Evolutionary conservation across 2,888 invertebrate genomes (phyloP).

Genomic region (Dorcus hopei): DNA sequence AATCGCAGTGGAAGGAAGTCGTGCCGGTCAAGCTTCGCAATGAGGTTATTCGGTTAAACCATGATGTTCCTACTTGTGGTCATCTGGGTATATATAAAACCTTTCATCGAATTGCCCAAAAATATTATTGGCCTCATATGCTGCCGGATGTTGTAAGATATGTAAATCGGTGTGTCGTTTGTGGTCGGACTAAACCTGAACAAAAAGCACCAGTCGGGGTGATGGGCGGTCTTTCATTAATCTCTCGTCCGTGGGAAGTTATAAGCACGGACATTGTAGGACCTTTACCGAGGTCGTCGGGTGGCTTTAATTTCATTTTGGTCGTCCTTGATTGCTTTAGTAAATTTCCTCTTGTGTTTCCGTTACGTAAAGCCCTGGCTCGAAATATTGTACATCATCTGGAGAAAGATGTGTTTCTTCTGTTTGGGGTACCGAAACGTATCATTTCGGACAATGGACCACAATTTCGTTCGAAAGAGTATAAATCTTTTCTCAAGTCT

Average conservation of each 20-base stretch:
- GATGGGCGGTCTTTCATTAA: constrained; percentile 10
- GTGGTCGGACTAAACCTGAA: constrained; percentile 23
- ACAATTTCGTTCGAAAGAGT: constrained; percentile 25
- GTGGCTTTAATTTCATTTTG: constrained; percentile 13
- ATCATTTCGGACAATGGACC: constrained; percentile 32
- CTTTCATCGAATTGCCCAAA: constrained; percentile 5
- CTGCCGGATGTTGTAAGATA: constrained; percentile 22
- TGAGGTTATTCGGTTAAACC: background rate
- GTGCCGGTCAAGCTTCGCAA: too few relatives aligned
- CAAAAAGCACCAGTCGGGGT: constrained; percentile 22
- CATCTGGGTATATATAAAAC: constrained; percentile 29
- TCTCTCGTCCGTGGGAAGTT: constrained; percentile 14
- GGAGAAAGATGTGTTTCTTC: constrained; percentile 26
- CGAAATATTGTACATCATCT: constrained; percentile 12
- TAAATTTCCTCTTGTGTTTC: constrained; percentile 26
- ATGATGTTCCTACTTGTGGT: constrained; percentile 22
- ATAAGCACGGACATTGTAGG: constrained; percentile 24
- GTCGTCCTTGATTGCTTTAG: constrained; percentile 24
- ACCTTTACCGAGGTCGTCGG: constrained; percentile 10
- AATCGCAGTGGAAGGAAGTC: too few relatives aligned
- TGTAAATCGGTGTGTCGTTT: constrained; percentile 22
- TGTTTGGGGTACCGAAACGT: constrained; percentile 28
- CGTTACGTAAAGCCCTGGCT: constrained; percentile 20
- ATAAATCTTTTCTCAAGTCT: background rate
- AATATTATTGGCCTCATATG: constrained; percentile 30